Evolutionary conservation across 2,888 invertebrate genomes (phyloP).

Genomic region (Copidosoma aretas): DNA sequence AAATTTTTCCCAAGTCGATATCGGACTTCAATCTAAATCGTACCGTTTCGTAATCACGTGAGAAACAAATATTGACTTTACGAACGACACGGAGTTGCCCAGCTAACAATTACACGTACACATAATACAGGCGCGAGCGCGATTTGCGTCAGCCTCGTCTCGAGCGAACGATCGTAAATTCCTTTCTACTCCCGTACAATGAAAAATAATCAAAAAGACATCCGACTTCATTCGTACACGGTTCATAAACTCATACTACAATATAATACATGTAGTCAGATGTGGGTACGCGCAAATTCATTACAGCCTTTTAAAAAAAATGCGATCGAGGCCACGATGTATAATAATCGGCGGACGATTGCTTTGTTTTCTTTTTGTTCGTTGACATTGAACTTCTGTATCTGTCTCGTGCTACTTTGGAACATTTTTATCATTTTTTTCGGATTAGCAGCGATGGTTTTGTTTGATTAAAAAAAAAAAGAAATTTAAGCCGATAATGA

Average conservation of each 20-base stretch:
- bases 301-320: neutral
- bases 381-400: neutral
- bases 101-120: neutral
- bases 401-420: neutral
- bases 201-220: constrained; percentile 32
- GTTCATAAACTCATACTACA: neutral
- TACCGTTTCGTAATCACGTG: no score
- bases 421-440: no score
- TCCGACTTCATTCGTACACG: constrained; percentile 9
- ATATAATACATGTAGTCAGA: no score
- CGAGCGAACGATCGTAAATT: constrained; percentile 17
- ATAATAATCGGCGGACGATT: neutral
- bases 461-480: no score
- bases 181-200: constrained; percentile 19
- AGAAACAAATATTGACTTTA: neutral
- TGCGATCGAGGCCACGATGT: neutral
- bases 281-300: neutral
- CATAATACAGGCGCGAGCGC: neutral
- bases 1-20: neutral
- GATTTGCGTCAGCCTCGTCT: neutral
- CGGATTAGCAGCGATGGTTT: no score
- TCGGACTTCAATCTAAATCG: neutral
- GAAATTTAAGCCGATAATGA: no score
- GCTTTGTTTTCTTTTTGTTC: neutral
- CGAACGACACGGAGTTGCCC: neutral